These are phyloP conservation scores for Protodeltote pygarga DNA, from an alignment of 2,888 invertebrate species.

Conservation along the genomic window DNA sequence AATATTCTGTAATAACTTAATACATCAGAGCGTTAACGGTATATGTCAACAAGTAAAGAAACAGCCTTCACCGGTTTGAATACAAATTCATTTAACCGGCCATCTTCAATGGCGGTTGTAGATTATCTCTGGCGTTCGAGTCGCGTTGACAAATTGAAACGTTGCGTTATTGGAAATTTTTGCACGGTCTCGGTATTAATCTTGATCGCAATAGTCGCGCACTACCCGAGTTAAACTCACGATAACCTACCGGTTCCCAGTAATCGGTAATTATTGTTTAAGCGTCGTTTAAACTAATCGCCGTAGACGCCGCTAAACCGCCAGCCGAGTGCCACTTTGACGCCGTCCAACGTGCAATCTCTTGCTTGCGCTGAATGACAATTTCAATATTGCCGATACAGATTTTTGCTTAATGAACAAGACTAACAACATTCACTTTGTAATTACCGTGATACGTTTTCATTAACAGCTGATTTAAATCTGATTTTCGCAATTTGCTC, in stretches of 20 bases:
- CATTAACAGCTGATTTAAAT: constrained; percentile 67
- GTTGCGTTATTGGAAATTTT: constrained; percentile 51
- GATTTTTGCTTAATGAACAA: constrained; percentile 75
- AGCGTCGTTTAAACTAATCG: constrained; percentile 81
- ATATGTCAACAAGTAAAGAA: constrained; percentile 31
- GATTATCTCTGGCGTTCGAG: constrained; percentile 44
- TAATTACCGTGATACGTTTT: constrained; percentile 69
- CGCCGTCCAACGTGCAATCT: constrained; percentile 65
- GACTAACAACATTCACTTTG: constrained; percentile 77
- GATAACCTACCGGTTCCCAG: constrained; percentile 68
- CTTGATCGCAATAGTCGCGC: constrained; percentile 46
- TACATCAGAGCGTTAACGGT: constrained; percentile 19
- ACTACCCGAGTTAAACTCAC: constrained; percentile 58
- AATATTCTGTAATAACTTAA: constrained; percentile 29
- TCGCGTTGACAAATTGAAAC: constrained; percentile 51
- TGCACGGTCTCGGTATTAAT: constrained; percentile 47
- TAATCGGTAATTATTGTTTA: constrained; percentile 82
- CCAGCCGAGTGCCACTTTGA: constrained; percentile 58
- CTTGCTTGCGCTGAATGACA: constrained; percentile 66
- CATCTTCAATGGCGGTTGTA: constrained; percentile 41
- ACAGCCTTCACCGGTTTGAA: constrained; percentile 31
- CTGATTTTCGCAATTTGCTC: constrained; percentile 52
- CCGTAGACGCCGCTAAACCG: constrained; percentile 61
- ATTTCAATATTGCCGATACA: constrained; percentile 72
- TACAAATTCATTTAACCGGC: constrained; percentile 47